Evolutionary conservation across 2,113 vertebrate species (phyloP).

Genomic region (Cariama cristata): DNA sequence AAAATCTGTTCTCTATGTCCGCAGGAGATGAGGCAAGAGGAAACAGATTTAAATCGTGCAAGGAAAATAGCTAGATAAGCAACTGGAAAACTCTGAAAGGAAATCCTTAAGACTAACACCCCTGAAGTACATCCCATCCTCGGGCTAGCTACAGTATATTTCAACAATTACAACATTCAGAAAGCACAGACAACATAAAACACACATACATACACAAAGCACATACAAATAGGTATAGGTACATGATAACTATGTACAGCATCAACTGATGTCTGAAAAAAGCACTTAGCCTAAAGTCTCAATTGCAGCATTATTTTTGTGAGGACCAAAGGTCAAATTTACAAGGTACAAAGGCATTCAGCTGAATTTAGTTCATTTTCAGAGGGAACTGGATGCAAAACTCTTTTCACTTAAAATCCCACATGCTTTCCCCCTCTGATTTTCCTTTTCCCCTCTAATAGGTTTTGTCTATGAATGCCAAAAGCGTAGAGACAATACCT

Average conservation of each 20-base stretch:
- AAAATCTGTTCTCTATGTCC: neutral
- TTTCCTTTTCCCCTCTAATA: neutral
- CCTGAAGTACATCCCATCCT: neutral
- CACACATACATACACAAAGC: neutral
- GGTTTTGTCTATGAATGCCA: neutral
- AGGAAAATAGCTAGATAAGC: neutral
- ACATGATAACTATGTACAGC: neutral
- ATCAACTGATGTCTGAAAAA: neutral
- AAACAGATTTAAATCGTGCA: accelerated
- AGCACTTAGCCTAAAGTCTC: neutral
- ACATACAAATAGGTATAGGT: neutral
- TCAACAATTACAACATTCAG: neutral
- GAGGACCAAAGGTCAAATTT: neutral
- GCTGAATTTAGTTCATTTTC: neutral
- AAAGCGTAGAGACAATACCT: neutral
- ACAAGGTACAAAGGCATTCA: neutral
- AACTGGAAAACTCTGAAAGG: neutral
- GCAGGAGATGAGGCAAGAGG: neutral
- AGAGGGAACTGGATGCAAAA: neutral
- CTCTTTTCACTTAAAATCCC: neutral
- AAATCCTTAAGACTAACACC: neutral
- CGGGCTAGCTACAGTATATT: neutral
- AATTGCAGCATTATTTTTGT: neutral
- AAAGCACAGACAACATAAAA: neutral
- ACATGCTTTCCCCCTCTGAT: neutral